Evolutionary conservation across 2,797 vertebrate genomes (phyloP), one percentile per base, ranked within the genome.

Genomic region (Falco novaeseelandiae): DNA sequence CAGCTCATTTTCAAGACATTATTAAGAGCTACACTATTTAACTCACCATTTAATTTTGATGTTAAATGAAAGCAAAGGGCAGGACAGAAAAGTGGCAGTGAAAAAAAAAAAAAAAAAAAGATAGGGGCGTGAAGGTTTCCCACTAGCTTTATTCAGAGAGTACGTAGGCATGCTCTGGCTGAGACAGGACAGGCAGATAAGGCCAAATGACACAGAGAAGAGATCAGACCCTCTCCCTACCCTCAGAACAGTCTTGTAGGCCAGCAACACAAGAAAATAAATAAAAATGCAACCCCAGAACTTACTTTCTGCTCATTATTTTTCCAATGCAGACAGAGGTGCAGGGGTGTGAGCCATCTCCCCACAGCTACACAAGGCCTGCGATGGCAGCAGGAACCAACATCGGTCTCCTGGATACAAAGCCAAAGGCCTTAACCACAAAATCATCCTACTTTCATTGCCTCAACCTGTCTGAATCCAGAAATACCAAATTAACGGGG

Each of bases 21-120:
- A 90, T 77, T 83, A 92, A 96, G 46, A 93, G 61, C 78, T 72
- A 83, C 44, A 12, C 36, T 61, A 51, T n/a, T 92, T 87, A 94
- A 84, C 49, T 78, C 59, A 7, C 21, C 34, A n/a, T 85, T 93
- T 93, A 77, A 89, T 94, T 83, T 71, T 67, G 17, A 74, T 0
- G 0, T 52, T 89, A 91, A 83, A 93, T 22, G 52, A 90, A 94
- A 94, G 48, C 48, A 94, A 89, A 87, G n/a, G 63, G 49, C 74
- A 66, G 44, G 57, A 79, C 22, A 4, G 95, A 82, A 86, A 48
- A 72, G 46, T 14, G 7, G 20, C 16, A 57, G 11, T 4, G 12
- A 42, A 18, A 29, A 73, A 32, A 32, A 46, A 30, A 10, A 10
- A 57, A 59, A 49, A 49, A 76, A n/a, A 4, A 65, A 62, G 5